Evolutionary conservation across 2,113 vertebrate species (phyloP).

Genomic region (Cygnus buccinator): DNA sequence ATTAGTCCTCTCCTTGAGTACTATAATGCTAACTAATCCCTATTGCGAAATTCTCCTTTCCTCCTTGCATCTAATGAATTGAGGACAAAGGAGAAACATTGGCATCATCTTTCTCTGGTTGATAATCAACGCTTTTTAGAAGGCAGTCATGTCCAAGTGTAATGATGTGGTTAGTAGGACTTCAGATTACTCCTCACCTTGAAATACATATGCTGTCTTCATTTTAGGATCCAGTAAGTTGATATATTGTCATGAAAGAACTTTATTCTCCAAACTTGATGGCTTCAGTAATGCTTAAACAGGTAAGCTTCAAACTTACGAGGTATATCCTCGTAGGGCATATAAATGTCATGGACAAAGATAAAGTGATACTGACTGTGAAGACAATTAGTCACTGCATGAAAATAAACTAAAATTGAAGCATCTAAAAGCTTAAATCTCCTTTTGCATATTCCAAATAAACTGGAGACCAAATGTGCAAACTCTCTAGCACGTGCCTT

Average conservation of each 20-base stretch:
- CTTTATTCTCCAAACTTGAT: not conserved
- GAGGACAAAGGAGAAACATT: not conserved
- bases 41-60: not conserved
- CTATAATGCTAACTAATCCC: not conserved
- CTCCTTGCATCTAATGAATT: not conserved
- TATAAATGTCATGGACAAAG: not conserved
- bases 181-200: not conserved
- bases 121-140: not conserved
- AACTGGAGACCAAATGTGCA: constrained; percentile 33
- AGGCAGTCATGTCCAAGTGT: not conserved
- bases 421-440: not conserved
- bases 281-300: not conserved
- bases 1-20: not conserved
- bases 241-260: not conserved
- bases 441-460: not conserved
- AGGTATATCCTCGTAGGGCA: not conserved
- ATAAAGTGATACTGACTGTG: not conserved
- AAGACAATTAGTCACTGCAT: not conserved
- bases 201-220: not conserved
- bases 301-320: not conserved
- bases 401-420: not conserved
- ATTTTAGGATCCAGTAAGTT: not conserved
- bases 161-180: not conserved
- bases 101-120: not conserved
- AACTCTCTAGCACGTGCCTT: not conserved